Evolutionary conservation across 2,797 vertebrate species (phyloP), one percentile per base, ranked within the genome.

Genomic region (Rhinoraja longicauda): DNA sequence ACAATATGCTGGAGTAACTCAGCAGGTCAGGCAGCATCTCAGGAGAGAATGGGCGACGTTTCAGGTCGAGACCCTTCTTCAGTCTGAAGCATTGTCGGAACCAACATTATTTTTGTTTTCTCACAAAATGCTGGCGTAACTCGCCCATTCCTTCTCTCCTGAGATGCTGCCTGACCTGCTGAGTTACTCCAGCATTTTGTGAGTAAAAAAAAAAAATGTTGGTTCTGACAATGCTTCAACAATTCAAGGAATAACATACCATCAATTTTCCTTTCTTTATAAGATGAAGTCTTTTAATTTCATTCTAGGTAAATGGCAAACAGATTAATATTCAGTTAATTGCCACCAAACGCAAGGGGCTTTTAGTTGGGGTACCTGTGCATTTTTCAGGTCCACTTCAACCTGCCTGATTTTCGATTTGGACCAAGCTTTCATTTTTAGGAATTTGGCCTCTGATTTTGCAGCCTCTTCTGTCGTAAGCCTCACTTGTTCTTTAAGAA

Each of bases 401-500:
- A 98, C 94, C 94, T 98, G 98, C 93, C 97, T 96, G 95, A 98
- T 97, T 76, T 96, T 97, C 88, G 97, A 95, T 93, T 99, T 99
- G 13, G 98, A 98, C 98, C 97, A 98, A 6, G 98, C 98, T 95
- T 99, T 99, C 95, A 97, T 97, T 94, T 98, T 98, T 94, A 99
- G 94, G 95, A 98, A 98, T 94, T 98, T 98, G 57, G 97, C 96
- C 93, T 99, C 98, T 2, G 98, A 98, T 94, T 97, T 97, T 94
- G 94, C 96, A 94, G 98, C 98, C 81, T 98, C 98, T 45, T 98
- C 97, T 0, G 95, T 94, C 95, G 98, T 98, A 90, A 96, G 93
- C 94, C 97, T 98, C 10, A 95, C 95, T 97, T 97, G 96, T 10
- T 93, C 98, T 98, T 94, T 93, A 93, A 93, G 8, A 94, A 70